Base-by-base conservation (phyloP, 2,888 invertebrate genomes). In the Acanthopleura granulata region DNA sequence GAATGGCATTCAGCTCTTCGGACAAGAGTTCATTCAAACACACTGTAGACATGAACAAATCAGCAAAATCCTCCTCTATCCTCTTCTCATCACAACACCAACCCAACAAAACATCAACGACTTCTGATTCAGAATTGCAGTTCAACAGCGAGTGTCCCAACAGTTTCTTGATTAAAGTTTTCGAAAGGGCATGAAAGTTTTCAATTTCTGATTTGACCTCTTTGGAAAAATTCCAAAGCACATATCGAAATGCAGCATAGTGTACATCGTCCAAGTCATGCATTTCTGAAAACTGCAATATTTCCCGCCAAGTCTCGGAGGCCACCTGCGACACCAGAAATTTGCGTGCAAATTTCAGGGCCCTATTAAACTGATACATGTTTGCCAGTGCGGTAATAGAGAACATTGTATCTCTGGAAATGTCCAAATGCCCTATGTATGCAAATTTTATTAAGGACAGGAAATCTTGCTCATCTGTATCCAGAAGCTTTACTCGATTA, bases 191-290 rank as follows among this genome's bases (percentile, higher is more conserved):
- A 3, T 27, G 22, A 27, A 66, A 66, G 29, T 66, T 66, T 27
- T 66, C 29, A 16, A 66, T 22, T 66, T 66, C 66, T 27, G 16
- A 27, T 27, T 22, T 16, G 3, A 27, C 29, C 25, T 66, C 66
- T 66, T 66, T 22, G 4, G 22, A 16, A 66, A 66, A 66, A 66
- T 66, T 22, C 22, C 22, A 66, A 18, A 66, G 66, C 15, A 66
- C 25, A 27, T 66, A 66, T 66, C 29, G 22, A 27, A 66, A 27
- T 16, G 66, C 66, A 16, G 25, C 16, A 66, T 66, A 16, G 16
- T 16, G 16, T 18, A 27, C 29, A 27, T 27, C 27, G 4, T 27
- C 14, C 66, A 66, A 27, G 16, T 22, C 27, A 27, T 66, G 66
- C 18, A 66, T 1, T 27, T 66, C 66, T 16, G 66, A 22, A 25